Evolutionary conservation across 2,113 vertebrate genomes (phyloP).

Genomic region (Nansenia antarctica): DNA sequence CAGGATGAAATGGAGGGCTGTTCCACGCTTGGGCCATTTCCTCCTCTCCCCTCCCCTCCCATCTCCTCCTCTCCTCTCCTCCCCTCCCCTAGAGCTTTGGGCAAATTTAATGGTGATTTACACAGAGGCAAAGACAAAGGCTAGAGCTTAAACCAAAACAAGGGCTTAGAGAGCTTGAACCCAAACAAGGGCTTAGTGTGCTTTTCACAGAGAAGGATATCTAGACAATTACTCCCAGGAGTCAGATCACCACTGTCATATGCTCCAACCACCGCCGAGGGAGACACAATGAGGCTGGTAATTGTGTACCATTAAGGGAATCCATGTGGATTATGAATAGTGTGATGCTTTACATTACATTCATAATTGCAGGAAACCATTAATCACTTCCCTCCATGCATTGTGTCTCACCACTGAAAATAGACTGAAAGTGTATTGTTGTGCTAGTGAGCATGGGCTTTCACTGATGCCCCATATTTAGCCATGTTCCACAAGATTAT

Average conservation of each 20-base stretch:
- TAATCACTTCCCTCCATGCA: slow-evolving; percentile 22
- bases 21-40: slow-evolving; percentile 10
- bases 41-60: neutral
- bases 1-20: slow-evolving; percentile 47
- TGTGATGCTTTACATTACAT: slow-evolving; percentile 45
- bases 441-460: no score
- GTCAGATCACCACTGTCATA: slow-evolving; percentile 47
- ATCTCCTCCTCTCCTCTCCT: neutral
- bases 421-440: neutral
- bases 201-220: slow-evolving; percentile 47
- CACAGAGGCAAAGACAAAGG: slow-evolving; percentile 50
- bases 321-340: slow-evolving; percentile 38
- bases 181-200: slow-evolving; percentile 63
- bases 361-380: slow-evolving; percentile 46
- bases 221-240: slow-evolving; percentile 52
- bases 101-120: slow-evolving; percentile 60
- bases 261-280: slow-evolving; percentile 44
- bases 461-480: neutral
- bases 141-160: slow-evolving; percentile 55
- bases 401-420: neutral
- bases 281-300: slow-evolving; percentile 38
- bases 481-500: neutral
- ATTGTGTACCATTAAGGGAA: slow-evolving; percentile 57
- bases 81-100: slow-evolving; percentile 21
- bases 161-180: slow-evolving; percentile 58